A percentile compares a stretch with the other conserved stretches of the same genome.
Conservation (phyloP, 2,113 vertebrate genomes). For the Anhinga anhinga region DNA sequence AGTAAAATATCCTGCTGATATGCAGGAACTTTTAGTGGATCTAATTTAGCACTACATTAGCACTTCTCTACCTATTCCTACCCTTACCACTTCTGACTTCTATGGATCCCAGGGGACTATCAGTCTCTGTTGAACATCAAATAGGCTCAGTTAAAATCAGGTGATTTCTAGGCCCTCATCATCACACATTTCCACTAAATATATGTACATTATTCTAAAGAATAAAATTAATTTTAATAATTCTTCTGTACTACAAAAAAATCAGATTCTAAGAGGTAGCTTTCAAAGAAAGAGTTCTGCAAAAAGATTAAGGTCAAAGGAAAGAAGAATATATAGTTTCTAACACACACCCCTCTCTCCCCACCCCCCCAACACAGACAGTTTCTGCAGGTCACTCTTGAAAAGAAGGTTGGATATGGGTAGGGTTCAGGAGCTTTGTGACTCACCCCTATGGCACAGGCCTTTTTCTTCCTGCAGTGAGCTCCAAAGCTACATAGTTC, state of each 20-base stretch:
- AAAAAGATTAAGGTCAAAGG: background rate
- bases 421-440: background rate
- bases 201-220: background rate
- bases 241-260: background rate
- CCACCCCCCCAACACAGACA: background rate
- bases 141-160: background rate
- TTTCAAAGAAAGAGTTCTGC: background rate
- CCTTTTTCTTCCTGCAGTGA: background rate
- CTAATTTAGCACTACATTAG: background rate
- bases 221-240: background rate
- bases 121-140: background rate
- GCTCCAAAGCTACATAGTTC: background rate
- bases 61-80: background rate
- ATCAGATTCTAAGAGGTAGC: background rate
- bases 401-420: background rate
- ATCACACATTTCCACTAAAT: background rate
- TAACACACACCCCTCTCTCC: background rate
- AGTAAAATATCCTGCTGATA: background rate
- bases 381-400: background rate
- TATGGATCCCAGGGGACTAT: background rate
- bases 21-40: background rate
- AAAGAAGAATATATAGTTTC: background rate
- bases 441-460: accelerated
- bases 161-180: background rate
- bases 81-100: background rate